A percentile compares a stretch with the other conserved stretches of the same genome.
These are phyloP conservation scores for Oeneis ivallda DNA, from an alignment of 2,888 invertebrate species.

Conservation along the genomic window DNA sequence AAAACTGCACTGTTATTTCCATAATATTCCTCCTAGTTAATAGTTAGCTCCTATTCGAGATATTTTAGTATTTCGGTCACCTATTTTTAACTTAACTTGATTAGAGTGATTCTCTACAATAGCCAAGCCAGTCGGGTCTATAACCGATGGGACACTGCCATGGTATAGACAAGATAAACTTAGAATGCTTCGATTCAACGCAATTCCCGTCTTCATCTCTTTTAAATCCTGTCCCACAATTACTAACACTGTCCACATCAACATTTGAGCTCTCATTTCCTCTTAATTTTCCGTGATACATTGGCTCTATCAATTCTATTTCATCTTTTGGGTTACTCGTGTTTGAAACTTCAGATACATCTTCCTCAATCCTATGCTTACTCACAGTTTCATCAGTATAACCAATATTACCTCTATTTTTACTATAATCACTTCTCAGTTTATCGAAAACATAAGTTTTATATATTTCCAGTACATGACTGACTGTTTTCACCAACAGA, in stretches of 20 bases:
- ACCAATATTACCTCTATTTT: not conserved
- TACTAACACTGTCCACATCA: constrained; percentile 15
- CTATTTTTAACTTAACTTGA: not conserved
- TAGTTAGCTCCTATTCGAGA: not conserved
- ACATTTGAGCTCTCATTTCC: constrained; percentile 31
- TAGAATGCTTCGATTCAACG: constrained; percentile 48
- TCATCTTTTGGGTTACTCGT: constrained; percentile 55
- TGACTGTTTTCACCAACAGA: constrained; percentile 51
- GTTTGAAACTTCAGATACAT: constrained; percentile 36
- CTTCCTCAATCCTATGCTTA: constrained; percentile 12
- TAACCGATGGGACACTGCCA: constrained; percentile 66
- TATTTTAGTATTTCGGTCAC: not conserved
- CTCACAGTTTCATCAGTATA: constrained; percentile 5
- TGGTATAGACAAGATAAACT: constrained; percentile 62
- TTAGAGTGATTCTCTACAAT: constrained; percentile 53
- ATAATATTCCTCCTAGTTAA: too few species aligned
- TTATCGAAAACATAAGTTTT: constrained; percentile 61
- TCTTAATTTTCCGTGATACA: constrained; percentile 56
- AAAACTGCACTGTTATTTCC: not conserved
- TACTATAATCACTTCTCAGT: constrained; percentile 32
- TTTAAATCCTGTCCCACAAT: constrained; percentile 54
- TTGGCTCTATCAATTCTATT: constrained; percentile 64
- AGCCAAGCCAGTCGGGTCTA: constrained; percentile 59
- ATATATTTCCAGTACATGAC: constrained; percentile 55
- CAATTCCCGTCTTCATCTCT: constrained; percentile 54